Evolutionary conservation across 2,113 vertebrate species (phyloP).

Genomic region (Mirza zaza): DNA sequence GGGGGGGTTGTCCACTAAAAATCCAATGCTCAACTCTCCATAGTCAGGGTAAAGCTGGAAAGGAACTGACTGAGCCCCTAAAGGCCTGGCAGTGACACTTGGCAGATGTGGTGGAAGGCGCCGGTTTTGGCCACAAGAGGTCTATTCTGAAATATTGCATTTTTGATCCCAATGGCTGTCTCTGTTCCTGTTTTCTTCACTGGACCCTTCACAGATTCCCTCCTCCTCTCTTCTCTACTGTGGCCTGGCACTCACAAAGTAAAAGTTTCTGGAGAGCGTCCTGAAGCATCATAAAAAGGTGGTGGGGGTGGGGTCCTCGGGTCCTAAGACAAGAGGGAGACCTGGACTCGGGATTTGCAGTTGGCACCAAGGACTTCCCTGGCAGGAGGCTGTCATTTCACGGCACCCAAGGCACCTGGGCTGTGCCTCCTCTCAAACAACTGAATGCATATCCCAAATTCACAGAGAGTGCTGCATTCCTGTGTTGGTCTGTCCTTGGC

Average conservation of each 20-base stretch:
- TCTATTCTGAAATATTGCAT: neutral
- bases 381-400: neutral
- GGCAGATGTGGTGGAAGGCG: fast-evolving
- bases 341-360: neutral
- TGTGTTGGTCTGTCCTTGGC: neutral
- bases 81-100: neutral
- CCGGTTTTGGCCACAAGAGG: neutral
- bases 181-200: neutral
- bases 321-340: neutral
- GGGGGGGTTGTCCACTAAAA: neutral
- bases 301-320: no score
- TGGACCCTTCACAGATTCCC: neutral
- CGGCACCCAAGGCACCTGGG: neutral
- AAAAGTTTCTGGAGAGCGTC: neutral
- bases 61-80: neutral
- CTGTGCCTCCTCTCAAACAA: neutral
- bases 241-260: neutral
- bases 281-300: neutral
- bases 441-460: neutral
- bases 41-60: neutral
- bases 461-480: no score
- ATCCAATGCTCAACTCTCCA: neutral
- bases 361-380: neutral
- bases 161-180: neutral
- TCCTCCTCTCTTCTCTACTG: neutral